Conservation (phyloP, 2,888 invertebrate genomes). For the Venusia cambrica region DNA sequence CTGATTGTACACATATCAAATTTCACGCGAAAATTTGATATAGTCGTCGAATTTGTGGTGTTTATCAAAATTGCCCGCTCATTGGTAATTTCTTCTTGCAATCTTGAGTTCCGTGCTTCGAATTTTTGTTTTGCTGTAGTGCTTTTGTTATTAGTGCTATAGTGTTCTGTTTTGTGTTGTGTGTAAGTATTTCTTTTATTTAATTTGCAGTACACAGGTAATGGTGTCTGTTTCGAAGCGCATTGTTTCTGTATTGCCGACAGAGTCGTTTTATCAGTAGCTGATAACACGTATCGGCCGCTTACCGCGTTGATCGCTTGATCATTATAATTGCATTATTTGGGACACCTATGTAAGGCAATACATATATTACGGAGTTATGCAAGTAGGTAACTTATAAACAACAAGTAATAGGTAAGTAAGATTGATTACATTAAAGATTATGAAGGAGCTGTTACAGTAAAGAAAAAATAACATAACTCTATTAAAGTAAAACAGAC, state of each 20-base stretch:
- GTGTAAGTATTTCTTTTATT: slow-evolving; percentile 53
- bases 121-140: slow-evolving; percentile 56
- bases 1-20: slow-evolving; percentile 73
- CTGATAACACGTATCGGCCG: slow-evolving; percentile 65
- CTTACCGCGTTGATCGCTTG: slow-evolving; percentile 48
- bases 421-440: too few relatives aligned
- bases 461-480: too few relatives aligned
- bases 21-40: slow-evolving; percentile 79
- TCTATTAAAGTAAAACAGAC: too few relatives aligned
- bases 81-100: slow-evolving; percentile 51
- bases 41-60: slow-evolving; percentile 72
- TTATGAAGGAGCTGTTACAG: too few relatives aligned
- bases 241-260: slow-evolving; percentile 54
- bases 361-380: not conserved
- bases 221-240: too few relatives aligned
- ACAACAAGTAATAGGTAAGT: too few relatives aligned
- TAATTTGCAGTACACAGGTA: too few relatives aligned
- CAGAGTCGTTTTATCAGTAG: slow-evolving; percentile 69
- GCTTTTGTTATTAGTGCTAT: slow-evolving; percentile 68
- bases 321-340: slow-evolving; percentile 51
- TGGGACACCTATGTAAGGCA: slow-evolving; percentile 31
- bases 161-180: slow-evolving; percentile 59
- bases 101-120: slow-evolving; percentile 47
- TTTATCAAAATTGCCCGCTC: slow-evolving; percentile 55
- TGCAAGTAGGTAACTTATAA: too few relatives aligned